Evolutionary conservation across 64 coral and sea anemone species (phyloP), one percentile per base, ranked within the genome.

Genomic region (Dendronephthya gigantea): DNA sequence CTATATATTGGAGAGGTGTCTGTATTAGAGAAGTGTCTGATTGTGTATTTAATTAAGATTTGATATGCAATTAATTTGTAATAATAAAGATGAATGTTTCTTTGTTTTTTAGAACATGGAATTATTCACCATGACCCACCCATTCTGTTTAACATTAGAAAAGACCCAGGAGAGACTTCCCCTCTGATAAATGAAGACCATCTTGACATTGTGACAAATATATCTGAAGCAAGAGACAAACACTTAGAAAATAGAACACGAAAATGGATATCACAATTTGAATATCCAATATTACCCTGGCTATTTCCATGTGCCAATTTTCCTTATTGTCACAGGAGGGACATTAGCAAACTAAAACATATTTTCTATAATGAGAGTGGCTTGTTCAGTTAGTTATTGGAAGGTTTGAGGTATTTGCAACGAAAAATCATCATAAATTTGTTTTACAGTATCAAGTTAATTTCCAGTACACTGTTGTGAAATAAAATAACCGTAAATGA

Each of bases 251-350:
- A 90, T 37, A 96, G 93, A 92, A 96, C 50, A 32, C 89, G 92
- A 40, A 96, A 90, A 70, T 92, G 90, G 88, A 86, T 50, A 70
- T 96, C 90, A 5, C 88, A 96, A 75, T 92, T 96, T 82, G 93
- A 96, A 45, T 88, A 87, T 34, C 82, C 88, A 7, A 90, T 96
- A n/a, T 17, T 92, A 28, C 93, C 90, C 48, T 88, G 84, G 9
- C 72, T 82, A 40, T 96, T 96, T 40, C 93, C 93, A 10, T 96
- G 93, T 38, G 88, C 85, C 47, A 90, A 88, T 62, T 45, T 79
- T 49, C 90, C 87, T 43, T 87, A 84, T 35, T 96, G 93, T 83
- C 55, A 62, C 55, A 62, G 55, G 25, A 62, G 55, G 25, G 55
- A 62, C 25, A 23, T 5, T 62, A 1, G 55, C 1, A 62, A 62